Percentiles rank a stretch among this genome's conserved stretches.
phyloP scores from a whole-genome alignment of 2,113 vertebrate species.

The Tychaedon coryphoeus region DNA sequence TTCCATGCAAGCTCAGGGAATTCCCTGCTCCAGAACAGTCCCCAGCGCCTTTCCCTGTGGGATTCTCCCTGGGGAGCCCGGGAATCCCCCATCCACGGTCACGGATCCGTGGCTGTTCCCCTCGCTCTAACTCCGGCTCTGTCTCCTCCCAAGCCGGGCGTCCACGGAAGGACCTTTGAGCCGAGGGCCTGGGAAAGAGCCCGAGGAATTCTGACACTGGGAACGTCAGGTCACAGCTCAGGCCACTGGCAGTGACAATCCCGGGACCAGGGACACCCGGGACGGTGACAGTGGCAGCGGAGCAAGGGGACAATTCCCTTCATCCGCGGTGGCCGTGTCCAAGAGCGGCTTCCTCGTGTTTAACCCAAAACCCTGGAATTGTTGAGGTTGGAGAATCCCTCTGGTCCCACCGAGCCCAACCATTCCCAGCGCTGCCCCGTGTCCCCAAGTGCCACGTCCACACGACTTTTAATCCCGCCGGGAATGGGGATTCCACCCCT shows the following conservation, averaged over 20 bases:
- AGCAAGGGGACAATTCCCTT: neutral
- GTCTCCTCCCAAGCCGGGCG: neutral
- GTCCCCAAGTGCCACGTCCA: neutral
- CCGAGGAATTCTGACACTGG: neutral
- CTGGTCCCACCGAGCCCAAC: neutral
- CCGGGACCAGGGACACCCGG: neutral
- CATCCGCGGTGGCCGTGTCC: neutral
- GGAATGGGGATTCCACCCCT: neutral
- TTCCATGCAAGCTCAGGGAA: neutral
- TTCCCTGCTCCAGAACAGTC: neutral
- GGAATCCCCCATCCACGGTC: neutral
- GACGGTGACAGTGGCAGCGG: neutral
- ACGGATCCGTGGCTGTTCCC: neutral
- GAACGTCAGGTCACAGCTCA: neutral
- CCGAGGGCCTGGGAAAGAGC: neutral
- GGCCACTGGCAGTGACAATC: neutral
- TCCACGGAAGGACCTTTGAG: neutral
- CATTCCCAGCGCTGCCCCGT: neutral
- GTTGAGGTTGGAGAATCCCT: neutral
- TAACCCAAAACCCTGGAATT: neutral
- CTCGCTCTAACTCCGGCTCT: neutral
- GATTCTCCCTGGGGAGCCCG: neutral
- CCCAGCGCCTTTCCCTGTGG: neutral
- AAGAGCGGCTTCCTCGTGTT: neutral
- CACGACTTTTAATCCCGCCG: fast-evolving